Conservation (phyloP, 1,140 invertebrate species). For the Penaeus japonicus region DNA sequence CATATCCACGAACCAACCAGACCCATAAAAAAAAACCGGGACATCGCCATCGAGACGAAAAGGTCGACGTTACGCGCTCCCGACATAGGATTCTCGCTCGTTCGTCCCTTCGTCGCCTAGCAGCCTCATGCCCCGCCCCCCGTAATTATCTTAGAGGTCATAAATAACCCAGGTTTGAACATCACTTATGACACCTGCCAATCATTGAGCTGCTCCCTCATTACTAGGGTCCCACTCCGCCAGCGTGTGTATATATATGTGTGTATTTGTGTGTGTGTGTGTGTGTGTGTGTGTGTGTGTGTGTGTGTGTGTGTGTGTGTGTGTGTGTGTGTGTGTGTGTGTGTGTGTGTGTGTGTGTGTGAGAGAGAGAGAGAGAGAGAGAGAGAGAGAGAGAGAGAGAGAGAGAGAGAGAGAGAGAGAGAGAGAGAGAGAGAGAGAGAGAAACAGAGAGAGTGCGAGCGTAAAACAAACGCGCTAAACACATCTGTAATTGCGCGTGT, state of each 20-base stretch:
- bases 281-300: conserved; percentile 12
- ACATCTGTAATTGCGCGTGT: background rate
- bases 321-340: background rate
- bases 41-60: background rate
- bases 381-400: too few species aligned
- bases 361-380: too few species aligned
- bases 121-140: conserved; percentile 15
- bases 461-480: too few species aligned
- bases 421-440: too few species aligned
- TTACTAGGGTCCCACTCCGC: conserved; percentile 33
- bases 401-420: too few species aligned
- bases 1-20: too few species aligned
- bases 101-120: background rate
- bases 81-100: conserved; percentile 27
- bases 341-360: background rate
- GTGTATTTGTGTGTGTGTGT: background rate
- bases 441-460: too few species aligned
- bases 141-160: conserved; percentile 41
- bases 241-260: conserved; percentile 15
- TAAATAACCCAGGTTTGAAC: conserved; percentile 52
- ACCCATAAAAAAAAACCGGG: background rate
- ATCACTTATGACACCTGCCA: conserved; percentile 55
- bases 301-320: background rate
- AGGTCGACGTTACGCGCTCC: conserved; percentile 3
- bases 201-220: conserved; percentile 35